These are phyloP conservation scores for Chitala chitala DNA, from an alignment of 2,113 vertebrate species.

Conservation along the genomic window DNA sequence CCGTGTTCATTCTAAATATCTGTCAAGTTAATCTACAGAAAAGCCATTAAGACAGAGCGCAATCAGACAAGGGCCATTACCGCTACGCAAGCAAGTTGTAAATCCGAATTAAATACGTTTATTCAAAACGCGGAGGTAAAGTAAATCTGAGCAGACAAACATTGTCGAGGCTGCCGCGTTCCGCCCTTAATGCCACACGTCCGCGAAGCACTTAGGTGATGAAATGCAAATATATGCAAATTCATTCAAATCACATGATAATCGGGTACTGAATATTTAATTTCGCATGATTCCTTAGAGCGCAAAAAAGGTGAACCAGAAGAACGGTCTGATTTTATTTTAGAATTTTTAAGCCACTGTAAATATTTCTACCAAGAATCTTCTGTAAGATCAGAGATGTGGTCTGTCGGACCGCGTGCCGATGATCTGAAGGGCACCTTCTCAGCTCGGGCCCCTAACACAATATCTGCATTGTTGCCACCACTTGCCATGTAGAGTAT, in stretches of 20 bases:
- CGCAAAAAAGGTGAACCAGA: background rate
- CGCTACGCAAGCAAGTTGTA: conserved; percentile 5
- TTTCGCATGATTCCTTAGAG: conserved; percentile 21
- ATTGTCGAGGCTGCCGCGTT: background rate
- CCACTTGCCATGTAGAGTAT: too few relatives aligned
- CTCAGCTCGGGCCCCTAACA: too few relatives aligned
- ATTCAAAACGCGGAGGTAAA: background rate
- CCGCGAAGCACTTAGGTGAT: too few relatives aligned
- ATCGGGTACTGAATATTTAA: conserved; percentile 34
- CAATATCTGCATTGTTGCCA: too few relatives aligned
- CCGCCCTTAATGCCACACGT: conserved; percentile 22
- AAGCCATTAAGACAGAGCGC: background rate
- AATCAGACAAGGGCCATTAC: conserved; percentile 18
- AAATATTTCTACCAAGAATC: background rate
- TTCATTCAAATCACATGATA: conserved; percentile 43
- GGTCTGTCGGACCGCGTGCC: too few relatives aligned
- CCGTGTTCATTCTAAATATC: conserved; percentile 6
- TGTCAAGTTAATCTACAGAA: conserved; percentile 14
- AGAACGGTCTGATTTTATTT: background rate
- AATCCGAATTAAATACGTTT: background rate
- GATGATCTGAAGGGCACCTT: background rate
- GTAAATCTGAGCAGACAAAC: background rate
- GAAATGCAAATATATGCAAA: conserved; percentile 44
- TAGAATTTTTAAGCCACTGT: background rate
- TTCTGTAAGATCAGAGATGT: background rate